Base-by-base conservation (phyloP, 2,113 vertebrate species). In the Lamprologus ornatipinnis region DNA sequence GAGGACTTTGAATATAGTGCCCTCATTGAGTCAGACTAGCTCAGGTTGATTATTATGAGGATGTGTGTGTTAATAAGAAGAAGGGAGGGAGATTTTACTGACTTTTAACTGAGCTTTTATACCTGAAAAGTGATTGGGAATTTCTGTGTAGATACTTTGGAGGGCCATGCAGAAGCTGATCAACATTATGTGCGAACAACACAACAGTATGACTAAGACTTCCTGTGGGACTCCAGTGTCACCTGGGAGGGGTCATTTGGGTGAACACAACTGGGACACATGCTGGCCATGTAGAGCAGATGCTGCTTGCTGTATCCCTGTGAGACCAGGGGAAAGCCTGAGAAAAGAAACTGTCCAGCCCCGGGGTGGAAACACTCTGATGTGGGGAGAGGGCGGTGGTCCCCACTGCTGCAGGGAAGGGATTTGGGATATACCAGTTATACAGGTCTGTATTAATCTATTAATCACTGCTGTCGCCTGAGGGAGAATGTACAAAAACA, bases 341-440 rank as follows among this genome's bases (percentile, higher is more conserved):
- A 82, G 83, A 94, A 85, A 88, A 83, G 87, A 87, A 88, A 85
- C 58, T 80, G 83, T 85, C 85, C 85, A 84, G 83, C 91, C 87
- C 23, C 12, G 4, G 82, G 80, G 82, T 58, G 87, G 89, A 92
- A 92, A 89, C 91, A 92, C 91, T 88, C 75, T 90, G 85, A 88
- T 79, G 83, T 6, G 9, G 86, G 88, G 60, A 68, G 91, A 75
- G 45, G 84, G 23, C 8, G 65, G 82, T 33, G 75, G 31, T 82
- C 80, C 85, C 84, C 63, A 42, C 51, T 35, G 79, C 53, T 82
- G 88, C 80, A 86, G 86, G 79, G 40, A 6, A 21, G 88, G 89
- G 89, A 91, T 80, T 81, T 91, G 90, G 93, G 92, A 92, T 89
- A 92, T 78, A 93, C 93, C 89, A 57, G 49, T 78, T 86, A 73